These are phyloP conservation scores for Andrena marginata DNA, from an alignment of 2,888 invertebrate genomes.

Conservation along the genomic window DNA sequence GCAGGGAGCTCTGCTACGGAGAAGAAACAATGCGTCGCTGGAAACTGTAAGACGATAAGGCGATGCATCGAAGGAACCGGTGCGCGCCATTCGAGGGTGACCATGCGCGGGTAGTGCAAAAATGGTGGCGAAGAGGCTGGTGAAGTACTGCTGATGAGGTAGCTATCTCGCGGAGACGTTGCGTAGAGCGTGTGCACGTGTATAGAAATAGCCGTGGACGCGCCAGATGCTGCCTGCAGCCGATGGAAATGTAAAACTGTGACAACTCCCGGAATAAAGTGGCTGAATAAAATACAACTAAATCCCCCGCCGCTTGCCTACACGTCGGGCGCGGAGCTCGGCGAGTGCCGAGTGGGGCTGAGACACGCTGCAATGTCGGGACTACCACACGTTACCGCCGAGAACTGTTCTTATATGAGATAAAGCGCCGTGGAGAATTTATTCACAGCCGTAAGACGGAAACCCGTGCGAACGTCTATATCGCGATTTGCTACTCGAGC, in stretches of 20 bases:
- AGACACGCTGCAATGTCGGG: slow-evolving; percentile 39
- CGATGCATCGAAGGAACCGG: slow-evolving; percentile 14
- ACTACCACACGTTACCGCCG: slow-evolving; percentile 55
- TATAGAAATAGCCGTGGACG: slow-evolving; percentile 77
- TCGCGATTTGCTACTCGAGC: slow-evolving; percentile 10
- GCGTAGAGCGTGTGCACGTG: slow-evolving; percentile 49
- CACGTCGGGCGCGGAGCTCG: slow-evolving; percentile 47
- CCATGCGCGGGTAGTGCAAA: slow-evolving; percentile 3
- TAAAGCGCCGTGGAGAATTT: slow-evolving; percentile 57
- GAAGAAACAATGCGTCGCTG: neutral
- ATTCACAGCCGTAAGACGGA: slow-evolving; percentile 29
- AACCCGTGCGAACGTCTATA: slow-evolving; percentile 17
- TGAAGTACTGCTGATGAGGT: slow-evolving; percentile 60
- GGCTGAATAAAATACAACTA: slow-evolving; percentile 84
- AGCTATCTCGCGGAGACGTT: slow-evolving; percentile 49
- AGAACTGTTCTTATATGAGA: slow-evolving; percentile 37
- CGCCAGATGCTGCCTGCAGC: slow-evolving; percentile 79
- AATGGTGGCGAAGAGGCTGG: neutral
- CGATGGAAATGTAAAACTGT: slow-evolving; percentile 83
- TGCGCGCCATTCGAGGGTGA: slow-evolving; percentile 37
- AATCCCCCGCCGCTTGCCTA: slow-evolving; percentile 75
- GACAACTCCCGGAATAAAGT: slow-evolving; percentile 83
- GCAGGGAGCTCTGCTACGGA: neutral
- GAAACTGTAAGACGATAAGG: slow-evolving; percentile 30
- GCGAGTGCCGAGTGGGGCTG: slow-evolving; percentile 29